Base-by-base conservation (phyloP, 2,888 invertebrate species). In the Atrina japonica region DNA sequence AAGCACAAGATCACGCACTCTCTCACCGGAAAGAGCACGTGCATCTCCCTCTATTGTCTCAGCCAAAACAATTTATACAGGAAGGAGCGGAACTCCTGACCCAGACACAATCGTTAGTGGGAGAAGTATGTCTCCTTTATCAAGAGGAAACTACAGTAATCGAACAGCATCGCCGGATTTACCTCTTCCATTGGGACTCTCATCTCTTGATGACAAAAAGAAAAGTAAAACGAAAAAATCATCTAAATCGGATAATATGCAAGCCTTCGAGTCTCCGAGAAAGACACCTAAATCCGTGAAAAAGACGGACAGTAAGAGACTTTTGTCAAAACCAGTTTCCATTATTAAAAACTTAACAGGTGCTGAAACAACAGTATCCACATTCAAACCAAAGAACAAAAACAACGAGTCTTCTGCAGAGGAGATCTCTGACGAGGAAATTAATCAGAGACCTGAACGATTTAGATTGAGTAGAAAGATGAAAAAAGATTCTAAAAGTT, bases 371-470 rank as follows among this genome's bases (percentile, higher is more conserved):
- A 56, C 76, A 29, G 80, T 80, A 25, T 80, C 80, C 23, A 73
- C 76, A 45, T 82, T 82, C 61, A 80, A 82, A 73, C 74, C 78
- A 16, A 82, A 77, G 53, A 59, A 71, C 25, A 65, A 55, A 14
- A 76, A 72, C 27, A 77, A 81, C 18, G 71, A 77, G 29, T 70
- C 56, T 41, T 56, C 65, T 64, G 66, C 76, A 35, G 76, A 77
- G 25, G 80, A 83, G 14, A 76, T 80, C 43, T 80, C 82, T 14
- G 82, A 81, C 52, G 83, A 84, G 50, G 86, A 86, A 18, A 77
- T 81, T 25, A 75, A 78, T 14, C 56, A 74, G 53, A 30, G 53
- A 21, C 40, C 47, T n/a, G 35, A 53, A 6, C 61, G 66, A 30
- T 66, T 60, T 27, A 60, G 63, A 30, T 60, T 71, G 52, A 64